Evolutionary conservation across 2,113 vertebrate species (phyloP).

Genomic region (Bos javanicus): DNA sequence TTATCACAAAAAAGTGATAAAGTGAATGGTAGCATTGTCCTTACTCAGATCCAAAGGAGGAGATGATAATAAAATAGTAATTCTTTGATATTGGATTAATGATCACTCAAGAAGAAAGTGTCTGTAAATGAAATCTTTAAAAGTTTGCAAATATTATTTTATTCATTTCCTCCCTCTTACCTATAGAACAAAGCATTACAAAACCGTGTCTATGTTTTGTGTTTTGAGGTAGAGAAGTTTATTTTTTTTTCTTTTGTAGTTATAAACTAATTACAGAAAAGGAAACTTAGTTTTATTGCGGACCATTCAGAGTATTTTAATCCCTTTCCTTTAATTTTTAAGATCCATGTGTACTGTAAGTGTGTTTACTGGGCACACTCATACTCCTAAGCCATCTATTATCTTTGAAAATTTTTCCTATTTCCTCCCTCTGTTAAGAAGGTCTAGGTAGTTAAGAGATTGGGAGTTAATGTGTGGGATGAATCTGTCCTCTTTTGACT

Average conservation of each 20-base stretch:
- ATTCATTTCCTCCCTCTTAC: background rate
- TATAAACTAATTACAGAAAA: background rate
- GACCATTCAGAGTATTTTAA: background rate
- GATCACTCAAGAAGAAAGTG: background rate
- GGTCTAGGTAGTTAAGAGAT: background rate
- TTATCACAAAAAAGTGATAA: slow-evolving; percentile 63
- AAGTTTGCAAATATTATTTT: background rate
- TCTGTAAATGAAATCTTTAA: background rate
- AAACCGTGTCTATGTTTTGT: background rate
- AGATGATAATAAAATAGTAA: background rate
- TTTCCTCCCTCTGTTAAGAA: background rate
- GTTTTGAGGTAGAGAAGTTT: background rate
- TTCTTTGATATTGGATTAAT: background rate
- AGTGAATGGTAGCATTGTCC: background rate
- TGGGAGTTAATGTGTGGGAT: background rate
- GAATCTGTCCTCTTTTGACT: background rate
- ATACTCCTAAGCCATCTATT: background rate
- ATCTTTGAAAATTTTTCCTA: background rate
- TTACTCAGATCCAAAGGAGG: background rate
- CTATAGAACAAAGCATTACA: background rate
- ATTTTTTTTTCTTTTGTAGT: background rate
- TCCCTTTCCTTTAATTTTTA: background rate
- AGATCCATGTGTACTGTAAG: background rate
- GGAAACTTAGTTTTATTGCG: background rate
- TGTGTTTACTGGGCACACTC: background rate